Evolutionary conservation across 1,140 invertebrate species (phyloP), one percentile per base, ranked within the genome.

Genomic region (Sycophaga agraensis): DNA sequence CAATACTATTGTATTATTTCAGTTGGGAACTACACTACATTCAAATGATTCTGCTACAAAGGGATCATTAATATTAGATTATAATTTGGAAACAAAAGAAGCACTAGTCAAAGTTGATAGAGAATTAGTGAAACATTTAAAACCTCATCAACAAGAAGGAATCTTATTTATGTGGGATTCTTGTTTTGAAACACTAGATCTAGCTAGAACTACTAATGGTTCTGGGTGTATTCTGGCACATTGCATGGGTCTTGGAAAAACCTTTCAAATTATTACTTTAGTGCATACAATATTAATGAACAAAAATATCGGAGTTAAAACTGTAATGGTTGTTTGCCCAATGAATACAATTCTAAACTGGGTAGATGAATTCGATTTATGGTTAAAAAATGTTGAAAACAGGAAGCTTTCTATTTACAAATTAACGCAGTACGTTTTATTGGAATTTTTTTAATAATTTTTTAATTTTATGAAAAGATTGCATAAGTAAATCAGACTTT

Each of bases 111-210:
- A 86, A 67, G 91, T 98, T 1, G 86, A 97, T 78, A 82, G 85
- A 61, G 85, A 86, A 39, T 77, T 99, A 4, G 87, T 94, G 0
- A 87, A 87, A 64, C 89, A 90, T 68, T 77, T 98, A n/a, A 98
- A 98, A 79, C 93, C 92, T 9, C 97, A 99, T 87, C 77, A 86
- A 83, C 86, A 86, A 4, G 83, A 88, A 73, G 95, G 95, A 63
- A 88, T 99, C 0, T 91, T 94, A 76, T 99, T 99, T 73, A 93
- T 99, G 89, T 99, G 93, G 91, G 89, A 98, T 72, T 89, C 89
- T 40, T 92, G 92, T 69, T 93, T 93, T 71, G 96, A 98, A 76
- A 91, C 91, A 16, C 66, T 97, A 0, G 87, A 93, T 67, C 83
- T 86, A 31, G 79, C 88, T 8, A 87, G 93, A 73, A 86, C 86